These are phyloP conservation scores for Achatina immaculata DNA, from an alignment of 1,140 invertebrate species.

Conservation along the genomic window DNA sequence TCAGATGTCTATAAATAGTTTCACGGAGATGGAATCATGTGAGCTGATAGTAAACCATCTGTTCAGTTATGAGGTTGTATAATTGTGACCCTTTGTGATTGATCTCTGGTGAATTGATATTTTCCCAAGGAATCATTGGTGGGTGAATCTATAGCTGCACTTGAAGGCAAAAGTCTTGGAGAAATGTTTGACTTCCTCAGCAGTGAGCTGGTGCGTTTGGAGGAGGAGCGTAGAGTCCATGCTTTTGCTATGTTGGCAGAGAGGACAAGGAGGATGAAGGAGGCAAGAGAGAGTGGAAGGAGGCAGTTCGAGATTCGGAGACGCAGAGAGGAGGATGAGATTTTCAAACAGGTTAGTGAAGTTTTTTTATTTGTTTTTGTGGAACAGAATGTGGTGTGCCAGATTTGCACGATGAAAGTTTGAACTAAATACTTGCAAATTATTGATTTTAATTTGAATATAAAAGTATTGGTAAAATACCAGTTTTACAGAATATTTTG, in stretches of 20 bases:
- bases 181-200: slow-evolving; percentile 81
- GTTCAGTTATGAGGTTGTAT: no score
- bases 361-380: no score
- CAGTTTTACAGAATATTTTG: no score
- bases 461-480: no score
- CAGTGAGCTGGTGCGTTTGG: slow-evolving; percentile 80
- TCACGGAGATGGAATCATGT: no score
- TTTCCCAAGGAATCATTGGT: slow-evolving; percentile 65
- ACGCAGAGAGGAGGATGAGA: slow-evolving; percentile 80
- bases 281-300: slow-evolving; percentile 80
- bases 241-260: slow-evolving; percentile 80
- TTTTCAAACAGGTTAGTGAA: slow-evolving; percentile 78
- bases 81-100: no score
- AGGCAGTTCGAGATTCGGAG: slow-evolving; percentile 79
- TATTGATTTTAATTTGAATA: no score
- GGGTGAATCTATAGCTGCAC: slow-evolving; percentile 64
- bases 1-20: no score
- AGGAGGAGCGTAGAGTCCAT: slow-evolving; percentile 82
- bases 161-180: slow-evolving; percentile 77
- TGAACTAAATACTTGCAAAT: no score
- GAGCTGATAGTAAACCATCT: no score
- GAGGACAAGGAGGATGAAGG: slow-evolving; percentile 77
- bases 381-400: no score
- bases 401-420: no score
- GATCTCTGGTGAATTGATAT: background rate